Evolutionary conservation across 1,140 invertebrate genomes (phyloP).

Genomic region (Hylyphantes graminicola): DNA sequence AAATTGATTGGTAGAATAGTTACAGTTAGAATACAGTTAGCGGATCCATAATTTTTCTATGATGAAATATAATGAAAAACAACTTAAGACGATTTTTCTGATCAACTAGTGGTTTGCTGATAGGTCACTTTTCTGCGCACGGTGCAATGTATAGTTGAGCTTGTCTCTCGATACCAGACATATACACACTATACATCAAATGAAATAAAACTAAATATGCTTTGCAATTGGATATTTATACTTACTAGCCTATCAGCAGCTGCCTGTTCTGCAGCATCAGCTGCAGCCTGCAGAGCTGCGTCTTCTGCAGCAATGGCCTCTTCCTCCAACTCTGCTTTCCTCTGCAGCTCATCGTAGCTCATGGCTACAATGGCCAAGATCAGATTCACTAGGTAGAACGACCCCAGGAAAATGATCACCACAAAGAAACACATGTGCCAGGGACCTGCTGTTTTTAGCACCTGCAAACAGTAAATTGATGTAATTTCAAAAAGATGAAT

Average conservation of each 20-base stretch:
- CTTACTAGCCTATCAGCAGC: slow-evolving; percentile 48
- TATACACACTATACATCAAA: too few relatives aligned
- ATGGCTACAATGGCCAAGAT: slow-evolving; percentile 99
- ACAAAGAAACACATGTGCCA: slow-evolving; percentile 99
- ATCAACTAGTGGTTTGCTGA: too few relatives aligned
- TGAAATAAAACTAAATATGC: too few relatives aligned
- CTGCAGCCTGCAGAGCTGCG: slow-evolving; percentile 64
- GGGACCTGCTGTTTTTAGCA: slow-evolving; percentile 92
- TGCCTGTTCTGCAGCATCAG: slow-evolving; percentile 43
- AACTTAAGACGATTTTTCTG: too few relatives aligned
- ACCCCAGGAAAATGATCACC: slow-evolving; percentile 97
- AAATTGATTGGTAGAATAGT: too few relatives aligned
- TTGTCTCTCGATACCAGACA: too few relatives aligned
- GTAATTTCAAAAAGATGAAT: not conserved
- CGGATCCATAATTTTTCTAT: too few relatives aligned
- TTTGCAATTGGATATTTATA: not conserved
- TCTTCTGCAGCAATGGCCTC: slow-evolving; percentile 70
- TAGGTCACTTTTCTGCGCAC: too few relatives aligned
- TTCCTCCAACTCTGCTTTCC: slow-evolving; percentile 97
- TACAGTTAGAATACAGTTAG: too few relatives aligned
- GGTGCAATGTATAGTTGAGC: too few relatives aligned
- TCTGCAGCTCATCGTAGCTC: slow-evolving; percentile 98
- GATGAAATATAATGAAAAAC: too few relatives aligned
- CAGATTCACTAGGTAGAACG: slow-evolving; percentile 98
- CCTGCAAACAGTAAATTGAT: slow-evolving; percentile 28